Evolutionary conservation across 2,113 vertebrate genomes (phyloP).

Genomic region (Proteles cristata): DNA sequence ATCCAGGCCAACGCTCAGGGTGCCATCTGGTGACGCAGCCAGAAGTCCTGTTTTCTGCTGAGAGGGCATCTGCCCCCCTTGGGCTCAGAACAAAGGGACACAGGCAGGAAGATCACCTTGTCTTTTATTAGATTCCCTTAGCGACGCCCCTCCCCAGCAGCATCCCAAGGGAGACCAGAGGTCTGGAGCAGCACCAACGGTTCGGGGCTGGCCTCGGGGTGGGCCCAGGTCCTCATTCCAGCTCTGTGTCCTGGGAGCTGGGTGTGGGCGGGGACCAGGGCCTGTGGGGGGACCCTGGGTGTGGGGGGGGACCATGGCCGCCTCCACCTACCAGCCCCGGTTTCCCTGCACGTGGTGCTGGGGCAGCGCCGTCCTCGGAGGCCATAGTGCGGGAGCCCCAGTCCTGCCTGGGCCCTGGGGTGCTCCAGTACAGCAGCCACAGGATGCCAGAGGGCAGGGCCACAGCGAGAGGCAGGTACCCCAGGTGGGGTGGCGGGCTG

Average conservation of each 20-base stretch:
- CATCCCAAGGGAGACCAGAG: not conserved
- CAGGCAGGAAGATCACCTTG: not conserved
- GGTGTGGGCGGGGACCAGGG: not conserved
- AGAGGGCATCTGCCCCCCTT: not conserved
- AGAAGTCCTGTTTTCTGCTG: not conserved
- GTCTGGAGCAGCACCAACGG: not conserved
- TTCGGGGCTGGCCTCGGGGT: too few species aligned
- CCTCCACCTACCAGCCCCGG: not conserved
- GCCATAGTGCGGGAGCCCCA: not conserved
- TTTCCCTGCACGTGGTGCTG: not conserved
- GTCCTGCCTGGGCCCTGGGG: not conserved
- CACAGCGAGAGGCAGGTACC: not conserved
- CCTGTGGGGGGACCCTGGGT: not conserved
- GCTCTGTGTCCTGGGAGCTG: not conserved
- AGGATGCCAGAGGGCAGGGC: constrained; percentile 61
- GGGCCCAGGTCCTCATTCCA: not conserved
- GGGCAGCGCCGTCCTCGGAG: not conserved
- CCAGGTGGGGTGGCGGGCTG: not conserved
- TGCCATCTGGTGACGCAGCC: not conserved
- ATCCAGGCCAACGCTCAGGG: not conserved
- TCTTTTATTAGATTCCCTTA: constrained; percentile 57
- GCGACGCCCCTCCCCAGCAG: accelerated
- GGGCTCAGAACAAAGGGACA: not conserved
- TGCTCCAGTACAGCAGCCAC: constrained; percentile 41
- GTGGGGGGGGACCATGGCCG: not conserved